Percentiles rank a stretch among this genome's conserved stretches.
These are phyloP conservation scores for Steatocranus sp. DNA, from an alignment of 2,797 vertebrate species.

Conservation along the genomic window DNA sequence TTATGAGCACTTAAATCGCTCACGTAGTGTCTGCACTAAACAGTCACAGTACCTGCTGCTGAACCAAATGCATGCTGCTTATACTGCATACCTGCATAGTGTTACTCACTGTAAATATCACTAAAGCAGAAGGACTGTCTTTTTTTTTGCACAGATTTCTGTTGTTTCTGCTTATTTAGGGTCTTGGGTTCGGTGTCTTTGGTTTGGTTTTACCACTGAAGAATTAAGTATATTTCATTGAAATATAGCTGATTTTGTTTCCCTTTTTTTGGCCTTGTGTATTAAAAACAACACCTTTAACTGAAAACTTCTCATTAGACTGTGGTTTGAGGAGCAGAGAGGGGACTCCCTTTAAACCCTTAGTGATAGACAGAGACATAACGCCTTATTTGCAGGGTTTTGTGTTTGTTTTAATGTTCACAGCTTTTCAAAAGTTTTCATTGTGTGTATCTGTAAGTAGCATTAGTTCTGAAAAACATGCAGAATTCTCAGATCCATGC, in stretches of 20 bases:
- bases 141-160: background rate
- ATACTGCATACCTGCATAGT: background rate
- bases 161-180: background rate
- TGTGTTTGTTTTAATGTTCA: background rate
- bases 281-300: background rate
- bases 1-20: background rate
- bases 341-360: background rate
- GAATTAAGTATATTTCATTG: background rate
- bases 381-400: accelerated
- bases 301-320: accelerated
- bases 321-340: background rate
- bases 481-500: background rate
- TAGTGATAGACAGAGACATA: background rate
- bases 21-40: background rate
- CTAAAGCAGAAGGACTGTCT: background rate
- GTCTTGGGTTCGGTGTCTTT: accelerated
- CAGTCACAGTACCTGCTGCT: background rate
- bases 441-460: background rate
- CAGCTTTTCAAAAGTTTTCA: background rate
- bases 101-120: background rate
- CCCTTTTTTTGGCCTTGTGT: accelerated
- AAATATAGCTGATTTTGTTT: background rate
- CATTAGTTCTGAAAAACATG: background rate
- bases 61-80: background rate
- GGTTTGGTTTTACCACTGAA: background rate